Evolutionary conservation across 2,888 invertebrate genomes (phyloP).

Genomic region (Melolontha melolontha): DNA sequence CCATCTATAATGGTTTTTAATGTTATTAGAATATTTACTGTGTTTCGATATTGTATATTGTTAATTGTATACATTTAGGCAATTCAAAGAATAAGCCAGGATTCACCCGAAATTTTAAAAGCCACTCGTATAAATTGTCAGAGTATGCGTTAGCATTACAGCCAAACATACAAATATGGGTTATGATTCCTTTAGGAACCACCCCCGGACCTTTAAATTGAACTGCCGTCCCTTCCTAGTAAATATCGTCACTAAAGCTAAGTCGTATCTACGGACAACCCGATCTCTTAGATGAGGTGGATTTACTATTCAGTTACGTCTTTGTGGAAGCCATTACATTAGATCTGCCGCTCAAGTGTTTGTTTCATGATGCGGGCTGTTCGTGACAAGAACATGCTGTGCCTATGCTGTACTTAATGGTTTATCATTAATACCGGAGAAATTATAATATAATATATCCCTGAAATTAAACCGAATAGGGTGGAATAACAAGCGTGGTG

Average conservation of each 20-base stretch:
- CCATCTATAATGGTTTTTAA: too few relatives aligned
- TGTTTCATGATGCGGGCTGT: constrained; percentile 31
- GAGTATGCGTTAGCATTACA: constrained; percentile 6
- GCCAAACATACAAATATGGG: constrained; percentile 26
- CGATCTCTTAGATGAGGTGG: constrained; percentile 6
- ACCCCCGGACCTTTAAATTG: constrained; percentile 17
- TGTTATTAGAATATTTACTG: too few relatives aligned
- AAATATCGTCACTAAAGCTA: neutral
- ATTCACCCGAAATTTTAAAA: too few relatives aligned
- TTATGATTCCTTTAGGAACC: constrained; percentile 14
- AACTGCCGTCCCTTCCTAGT: constrained; percentile 8
- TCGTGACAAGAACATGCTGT: constrained; percentile 28
- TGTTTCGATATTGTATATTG: too few relatives aligned
- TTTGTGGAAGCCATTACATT: constrained; percentile 5
- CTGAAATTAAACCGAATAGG: constrained; percentile 35
- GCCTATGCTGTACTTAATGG: constrained; percentile 22
- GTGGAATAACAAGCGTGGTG: constrained; percentile 12
- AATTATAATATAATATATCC: constrained; percentile 31
- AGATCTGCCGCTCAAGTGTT: constrained; percentile 26
- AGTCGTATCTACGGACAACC: neutral
- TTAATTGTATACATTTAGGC: too few relatives aligned
- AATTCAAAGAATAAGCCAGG: too few relatives aligned
- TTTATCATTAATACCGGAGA: constrained; percentile 29
- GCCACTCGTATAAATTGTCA: constrained; percentile 17
- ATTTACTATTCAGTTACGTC: constrained; percentile 24